Base-by-base conservation (phyloP, 2,888 invertebrate species). In the Cylindroiulus punctatus region DNA sequence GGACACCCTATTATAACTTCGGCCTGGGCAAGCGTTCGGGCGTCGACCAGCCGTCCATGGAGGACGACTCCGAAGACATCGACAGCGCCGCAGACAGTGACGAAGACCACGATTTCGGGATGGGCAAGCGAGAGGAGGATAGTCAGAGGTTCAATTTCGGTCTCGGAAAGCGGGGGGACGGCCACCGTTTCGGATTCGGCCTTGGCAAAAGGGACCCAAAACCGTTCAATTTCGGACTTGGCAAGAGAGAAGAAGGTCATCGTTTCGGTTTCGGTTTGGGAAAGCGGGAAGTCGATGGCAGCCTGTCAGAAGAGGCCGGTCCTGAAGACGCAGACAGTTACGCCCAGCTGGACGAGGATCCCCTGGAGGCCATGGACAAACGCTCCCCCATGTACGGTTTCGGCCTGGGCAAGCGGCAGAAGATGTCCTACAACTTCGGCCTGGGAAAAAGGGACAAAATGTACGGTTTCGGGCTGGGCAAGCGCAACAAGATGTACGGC, bases 1-100 rank as follows among this genome's bases (percentile, higher is more conserved):
- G 86, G 57, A 84, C 86, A 36, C 86, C 86, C 36, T 86, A 42
- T 57, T 86, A 86, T 30, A 84, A 83, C 57, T 86, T 86, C 42
- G 86, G 86, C 5, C 52, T 86, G 14, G 86, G 86, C 52, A 86
- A 86, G 19, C 83, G 86, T 14, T 86, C 86, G 0, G 14, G 4
- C 26, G 36, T n/a, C 26, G 44, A 52, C 47, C 26, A 42, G 36
- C 12, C 30, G n/a, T 85, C 32, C 36, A n/a, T 12, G n/a, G 76
- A 76, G 0, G 76, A 85, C 26, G 65, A 32, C 12, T 2, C 10
- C 14, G 44, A 84, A n/a, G 42, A 47, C 0, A 0, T 3, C 44
- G 86, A 81, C 81, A n/a, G 47, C 14, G 4, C 10, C 8, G 32
- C 22, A 14, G 81, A 81, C 14, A 30, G 47, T 8, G 84, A 86